Conservation (phyloP, 2,113 vertebrate species). For the Podarcis muralis region DNA sequence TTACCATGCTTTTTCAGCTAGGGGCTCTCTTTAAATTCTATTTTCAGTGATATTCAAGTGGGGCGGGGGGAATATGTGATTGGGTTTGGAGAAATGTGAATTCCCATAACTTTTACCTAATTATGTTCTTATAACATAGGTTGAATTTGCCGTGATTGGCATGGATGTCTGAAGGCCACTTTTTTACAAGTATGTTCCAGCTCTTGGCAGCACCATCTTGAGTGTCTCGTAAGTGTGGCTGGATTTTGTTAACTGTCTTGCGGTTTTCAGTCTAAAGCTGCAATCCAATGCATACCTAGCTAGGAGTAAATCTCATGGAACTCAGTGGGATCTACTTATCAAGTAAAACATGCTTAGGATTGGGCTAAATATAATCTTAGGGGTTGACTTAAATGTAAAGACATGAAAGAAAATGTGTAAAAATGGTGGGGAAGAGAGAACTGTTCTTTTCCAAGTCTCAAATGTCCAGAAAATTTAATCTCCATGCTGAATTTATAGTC, state of each 20-base stretch:
- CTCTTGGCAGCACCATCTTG: neutral
- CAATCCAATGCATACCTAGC: neutral
- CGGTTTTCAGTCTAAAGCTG: neutral
- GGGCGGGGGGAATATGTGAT: neutral
- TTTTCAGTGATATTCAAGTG: accelerated
- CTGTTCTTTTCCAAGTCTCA: neutral
- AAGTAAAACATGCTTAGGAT: neutral
- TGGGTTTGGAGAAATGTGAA: accelerated
- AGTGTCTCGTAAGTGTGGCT: constrained; percentile 53
- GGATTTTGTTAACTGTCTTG: constrained; percentile 1
- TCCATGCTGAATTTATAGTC: too few relatives aligned
- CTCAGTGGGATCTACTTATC: neutral
- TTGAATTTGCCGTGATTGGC: neutral
- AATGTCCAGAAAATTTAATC: neutral
- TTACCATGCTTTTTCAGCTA: neutral
- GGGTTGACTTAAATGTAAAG: neutral
- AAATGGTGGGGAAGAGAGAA: too few relatives aligned
- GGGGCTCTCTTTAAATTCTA: neutral
- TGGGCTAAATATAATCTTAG: neutral
- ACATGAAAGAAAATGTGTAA: neutral
- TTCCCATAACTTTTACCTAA: accelerated
- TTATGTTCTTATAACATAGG: constrained; percentile 52
- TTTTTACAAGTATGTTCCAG: constrained; percentile 11
- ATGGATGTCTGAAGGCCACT: constrained; percentile 12
- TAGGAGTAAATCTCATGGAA: neutral